Percentiles rank a stretch among this genome's conserved stretches.
Conservation (phyloP, 2,113 vertebrate species). For the human (Homo sapiens) region DNA sequence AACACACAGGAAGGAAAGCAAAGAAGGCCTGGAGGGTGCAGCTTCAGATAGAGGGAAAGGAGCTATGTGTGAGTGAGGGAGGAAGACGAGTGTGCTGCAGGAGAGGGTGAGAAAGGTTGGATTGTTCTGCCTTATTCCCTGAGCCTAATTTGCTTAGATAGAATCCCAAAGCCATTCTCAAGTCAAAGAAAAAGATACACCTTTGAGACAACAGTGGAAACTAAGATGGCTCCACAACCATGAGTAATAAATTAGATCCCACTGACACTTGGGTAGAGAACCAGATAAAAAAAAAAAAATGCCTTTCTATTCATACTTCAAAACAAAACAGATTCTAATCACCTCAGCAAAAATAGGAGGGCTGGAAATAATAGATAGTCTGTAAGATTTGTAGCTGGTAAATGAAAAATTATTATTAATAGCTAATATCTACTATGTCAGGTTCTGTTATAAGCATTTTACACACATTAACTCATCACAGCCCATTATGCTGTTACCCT, state of each 20-base stretch:
- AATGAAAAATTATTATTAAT: constrained; percentile 37
- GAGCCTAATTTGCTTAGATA: background rate
- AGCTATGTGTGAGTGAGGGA: background rate
- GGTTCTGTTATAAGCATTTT: background rate
- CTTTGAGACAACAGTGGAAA: background rate
- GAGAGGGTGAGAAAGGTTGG: background rate
- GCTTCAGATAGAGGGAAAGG: background rate
- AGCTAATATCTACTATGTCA: background rate
- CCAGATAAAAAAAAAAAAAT: background rate
- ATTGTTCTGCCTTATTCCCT: background rate
- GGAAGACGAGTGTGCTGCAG: background rate
- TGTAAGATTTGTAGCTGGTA: background rate
- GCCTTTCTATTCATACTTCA: background rate
- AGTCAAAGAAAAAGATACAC: background rate
- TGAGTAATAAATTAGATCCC: background rate
- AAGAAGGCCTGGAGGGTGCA: background rate
- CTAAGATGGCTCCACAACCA: background rate
- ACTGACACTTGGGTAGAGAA: background rate
- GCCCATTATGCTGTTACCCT: background rate
- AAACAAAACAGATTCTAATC: constrained; percentile 29
- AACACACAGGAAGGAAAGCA: background rate
- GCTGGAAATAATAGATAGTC: background rate
- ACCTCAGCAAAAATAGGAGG: background rate
- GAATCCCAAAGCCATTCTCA: background rate
- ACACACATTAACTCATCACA: background rate